phyloP scores from a whole-genome alignment of 2,113 vertebrate genomes.

The Chloebia gouldiae region DNA sequence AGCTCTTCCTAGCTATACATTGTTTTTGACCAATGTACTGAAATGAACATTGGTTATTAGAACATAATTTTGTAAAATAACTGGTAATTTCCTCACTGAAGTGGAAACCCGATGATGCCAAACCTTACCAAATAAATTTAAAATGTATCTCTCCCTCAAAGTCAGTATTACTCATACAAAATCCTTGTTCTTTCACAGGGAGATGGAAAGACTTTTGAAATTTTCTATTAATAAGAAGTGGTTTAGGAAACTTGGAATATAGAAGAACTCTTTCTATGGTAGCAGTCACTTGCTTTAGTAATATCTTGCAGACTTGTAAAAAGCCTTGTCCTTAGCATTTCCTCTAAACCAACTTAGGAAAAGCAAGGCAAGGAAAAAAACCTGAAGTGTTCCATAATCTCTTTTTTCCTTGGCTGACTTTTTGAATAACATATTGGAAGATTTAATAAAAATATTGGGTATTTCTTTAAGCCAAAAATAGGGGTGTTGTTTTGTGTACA shows the following conservation, averaged over 20 bases:
- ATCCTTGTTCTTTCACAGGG: not conserved
- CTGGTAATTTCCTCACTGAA: not conserved
- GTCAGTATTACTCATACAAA: not conserved
- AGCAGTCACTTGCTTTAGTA: not conserved
- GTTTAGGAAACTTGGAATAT: not conserved
- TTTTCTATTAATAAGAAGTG: not conserved
- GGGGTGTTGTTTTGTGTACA: not conserved
- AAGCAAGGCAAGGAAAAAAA: not conserved
- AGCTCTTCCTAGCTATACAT: not conserved
- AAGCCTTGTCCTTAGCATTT: not conserved
- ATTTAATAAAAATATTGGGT: not conserved
- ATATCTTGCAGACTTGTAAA: not conserved
- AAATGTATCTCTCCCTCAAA: not conserved
- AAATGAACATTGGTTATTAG: not conserved
- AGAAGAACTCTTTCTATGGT: not conserved
- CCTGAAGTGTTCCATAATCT: fast-evolving
- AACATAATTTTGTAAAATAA: not conserved
- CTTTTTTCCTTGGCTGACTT: not conserved
- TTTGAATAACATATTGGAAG: not conserved
- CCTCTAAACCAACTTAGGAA: not conserved
- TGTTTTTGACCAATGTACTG: not conserved
- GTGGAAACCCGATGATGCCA: not conserved
- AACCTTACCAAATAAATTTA: not conserved
- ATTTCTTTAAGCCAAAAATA: not conserved
- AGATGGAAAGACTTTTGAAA: not conserved